Percentiles rank a stretch among this genome's conserved stretches.
Evolutionary conservation across 2,113 vertebrate species (phyloP).

Genomic region (Megaceryle maxima): DNA sequence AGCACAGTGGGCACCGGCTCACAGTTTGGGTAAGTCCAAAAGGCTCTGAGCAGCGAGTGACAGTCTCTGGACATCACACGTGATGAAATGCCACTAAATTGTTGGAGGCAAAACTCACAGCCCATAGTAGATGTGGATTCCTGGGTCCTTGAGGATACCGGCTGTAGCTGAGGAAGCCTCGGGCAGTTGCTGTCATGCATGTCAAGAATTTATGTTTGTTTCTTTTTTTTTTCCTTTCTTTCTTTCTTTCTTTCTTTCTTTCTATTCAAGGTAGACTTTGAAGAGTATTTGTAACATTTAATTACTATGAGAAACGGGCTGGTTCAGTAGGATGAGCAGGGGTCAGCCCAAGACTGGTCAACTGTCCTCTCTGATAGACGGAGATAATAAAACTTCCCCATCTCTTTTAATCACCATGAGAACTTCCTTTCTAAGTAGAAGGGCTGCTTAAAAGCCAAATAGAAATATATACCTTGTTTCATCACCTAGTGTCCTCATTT

Average conservation of each 20-base stretch:
- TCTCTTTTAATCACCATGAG: not conserved
- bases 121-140: not conserved
- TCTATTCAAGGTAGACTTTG: not conserved
- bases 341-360: not conserved
- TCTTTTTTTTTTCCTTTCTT: not conserved
- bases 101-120: slow-evolving; percentile 47
- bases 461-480: not conserved
- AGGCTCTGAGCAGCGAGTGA: not conserved
- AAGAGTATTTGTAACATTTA: not conserved
- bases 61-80: not conserved
- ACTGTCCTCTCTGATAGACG: not conserved
- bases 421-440: not conserved
- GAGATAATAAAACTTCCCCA: not conserved
- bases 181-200: not conserved
- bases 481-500: not conserved
- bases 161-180: slow-evolving; percentile 46
- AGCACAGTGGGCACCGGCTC: slow-evolving; percentile 92
- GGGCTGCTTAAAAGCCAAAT: not conserved
- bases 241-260: not conserved
- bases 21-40: slow-evolving; percentile 88
- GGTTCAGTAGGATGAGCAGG: not conserved
- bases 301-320: not conserved
- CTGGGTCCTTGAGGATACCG: not conserved
- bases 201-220: not conserved
- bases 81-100: slow-evolving; percentile 1